These are phyloP conservation scores for Leptonema lineaticorne DNA, from an alignment of 1,140 invertebrate species.

Conservation along the genomic window DNA sequence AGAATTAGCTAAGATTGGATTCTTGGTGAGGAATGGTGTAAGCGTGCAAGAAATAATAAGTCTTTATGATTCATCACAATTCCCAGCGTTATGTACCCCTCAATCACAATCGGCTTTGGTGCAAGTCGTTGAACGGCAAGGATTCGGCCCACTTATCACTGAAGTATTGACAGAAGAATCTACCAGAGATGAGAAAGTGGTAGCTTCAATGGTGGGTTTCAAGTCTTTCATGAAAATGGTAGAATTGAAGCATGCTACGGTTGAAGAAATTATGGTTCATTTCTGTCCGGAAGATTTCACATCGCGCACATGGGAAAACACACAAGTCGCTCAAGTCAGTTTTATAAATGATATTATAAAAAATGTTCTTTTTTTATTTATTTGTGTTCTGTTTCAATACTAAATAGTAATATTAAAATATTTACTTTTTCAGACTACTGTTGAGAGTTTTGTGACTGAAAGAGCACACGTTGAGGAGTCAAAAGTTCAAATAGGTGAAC, in stretches of 20 bases:
- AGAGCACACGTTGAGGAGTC: conserved; percentile 7
- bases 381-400: no score
- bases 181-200: conserved; percentile 69
- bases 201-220: conserved; percentile 77
- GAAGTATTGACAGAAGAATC: conserved; percentile 76
- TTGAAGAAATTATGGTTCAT: conserved; percentile 80
- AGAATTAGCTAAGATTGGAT: conserved; percentile 79
- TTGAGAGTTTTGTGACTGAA: conserved; percentile 25
- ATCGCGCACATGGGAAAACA: conserved; percentile 72
- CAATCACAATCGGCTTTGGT: conserved; percentile 80
- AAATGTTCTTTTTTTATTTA: no score
- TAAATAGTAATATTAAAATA: no score
- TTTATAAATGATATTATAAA: background rate
- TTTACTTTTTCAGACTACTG: conserved; percentile 24
- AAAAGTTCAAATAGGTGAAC: conserved; percentile 19
- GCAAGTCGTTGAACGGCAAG: conserved; percentile 77
- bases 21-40: conserved; percentile 72
- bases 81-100: conserved; percentile 73
- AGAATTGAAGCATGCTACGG: conserved; percentile 72
- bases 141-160: conserved; percentile 74
- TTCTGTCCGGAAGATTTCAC: conserved; percentile 81
- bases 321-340: conserved; percentile 64
- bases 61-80: conserved; percentile 74
- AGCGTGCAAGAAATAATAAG: conserved; percentile 75
- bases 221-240: conserved; percentile 83